Evolutionary conservation across 2,888 invertebrate species (phyloP), one percentile per base, ranked within the genome.

Genomic region (Ferdinandea cuprea): DNA sequence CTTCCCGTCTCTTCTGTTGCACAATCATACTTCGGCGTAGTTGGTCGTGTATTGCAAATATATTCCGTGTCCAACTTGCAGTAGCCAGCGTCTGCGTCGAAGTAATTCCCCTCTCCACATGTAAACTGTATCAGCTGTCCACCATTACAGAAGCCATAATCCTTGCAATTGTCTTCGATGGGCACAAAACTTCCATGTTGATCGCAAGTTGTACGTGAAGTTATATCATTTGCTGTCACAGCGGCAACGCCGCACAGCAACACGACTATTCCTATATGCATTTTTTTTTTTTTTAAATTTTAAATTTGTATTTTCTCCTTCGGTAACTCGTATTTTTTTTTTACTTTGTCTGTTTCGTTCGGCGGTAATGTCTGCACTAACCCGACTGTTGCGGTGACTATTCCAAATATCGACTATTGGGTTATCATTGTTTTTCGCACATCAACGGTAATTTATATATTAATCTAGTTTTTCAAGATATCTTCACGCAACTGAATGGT

Each of bases 71-170:
- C 78, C 1, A 15, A 5, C 3, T 35, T 54, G 30, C 83, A 83
- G 15, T 30, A 54, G 0, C 56, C 68, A 3, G 71, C 30, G 1
- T 50, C 35, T 0, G 17, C 65, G 79, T 87, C 80, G 25, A 87
- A 87, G 40, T 87, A 88, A 3, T 63, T 68, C 8, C 85, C 86
- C 2, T 42, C 17, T 0, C 76, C 77, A 28, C 88, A 88, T 4
- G 48, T 77, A 5, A 86, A 71, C 28, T 66, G 40, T 1, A 77
- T 54, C 1, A 78, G 76, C 11, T 58, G 13, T 11, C 87, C 88
- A 1, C 66, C 58, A 0, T 85, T 15, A 48, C 88, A 88, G 9
- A 76, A 48, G 6, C 63, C 17, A 5, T 85, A 87, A 4, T 37
- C 21, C 9, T 28, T 65, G 48, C 87, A 87, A 21, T 85, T 86